phyloP scores from a whole-genome alignment of 2,888 invertebrate genomes.

The Spodoptera picta region DNA sequence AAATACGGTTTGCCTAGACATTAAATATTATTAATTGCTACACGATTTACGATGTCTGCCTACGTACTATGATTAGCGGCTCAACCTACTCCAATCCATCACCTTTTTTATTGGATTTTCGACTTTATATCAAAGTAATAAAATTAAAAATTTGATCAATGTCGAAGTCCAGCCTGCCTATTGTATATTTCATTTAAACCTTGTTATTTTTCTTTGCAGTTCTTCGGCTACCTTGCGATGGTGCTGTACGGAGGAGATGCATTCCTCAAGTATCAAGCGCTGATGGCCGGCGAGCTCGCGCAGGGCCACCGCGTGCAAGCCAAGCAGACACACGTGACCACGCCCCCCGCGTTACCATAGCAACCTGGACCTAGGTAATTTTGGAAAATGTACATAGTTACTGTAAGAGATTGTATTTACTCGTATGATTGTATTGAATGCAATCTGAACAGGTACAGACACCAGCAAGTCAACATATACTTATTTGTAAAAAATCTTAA shows the following conservation, averaged over 20 bases:
- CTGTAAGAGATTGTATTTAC: constrained; percentile 3
- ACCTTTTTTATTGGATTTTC: no score
- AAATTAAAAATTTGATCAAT: no score
- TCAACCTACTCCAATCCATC: no score
- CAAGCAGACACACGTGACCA: constrained; percentile 85
- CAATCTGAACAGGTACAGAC: no score
- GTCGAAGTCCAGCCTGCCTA: no score
- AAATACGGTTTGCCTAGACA: no score
- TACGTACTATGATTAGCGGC: no score
- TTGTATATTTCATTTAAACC: not conserved
- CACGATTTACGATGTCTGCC: no score
- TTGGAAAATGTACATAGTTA: not conserved
- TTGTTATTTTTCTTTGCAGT: constrained; percentile 87
- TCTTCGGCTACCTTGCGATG: constrained; percentile 96
- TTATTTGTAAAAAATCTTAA: no score
- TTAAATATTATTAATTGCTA: no score
- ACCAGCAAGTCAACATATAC: no score
- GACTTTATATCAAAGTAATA: no score
- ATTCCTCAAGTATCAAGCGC: constrained; percentile 92
- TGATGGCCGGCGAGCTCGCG: constrained; percentile 90
- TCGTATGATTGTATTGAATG: not conserved
- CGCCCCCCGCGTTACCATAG: constrained; percentile 73
- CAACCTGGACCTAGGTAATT: constrained; percentile 13
- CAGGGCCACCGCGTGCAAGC: constrained; percentile 90
- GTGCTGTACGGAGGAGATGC: constrained; percentile 94